phyloP scores from a whole-genome alignment of 2,113 vertebrate genomes.

The Cyanoliseus patagonus region DNA sequence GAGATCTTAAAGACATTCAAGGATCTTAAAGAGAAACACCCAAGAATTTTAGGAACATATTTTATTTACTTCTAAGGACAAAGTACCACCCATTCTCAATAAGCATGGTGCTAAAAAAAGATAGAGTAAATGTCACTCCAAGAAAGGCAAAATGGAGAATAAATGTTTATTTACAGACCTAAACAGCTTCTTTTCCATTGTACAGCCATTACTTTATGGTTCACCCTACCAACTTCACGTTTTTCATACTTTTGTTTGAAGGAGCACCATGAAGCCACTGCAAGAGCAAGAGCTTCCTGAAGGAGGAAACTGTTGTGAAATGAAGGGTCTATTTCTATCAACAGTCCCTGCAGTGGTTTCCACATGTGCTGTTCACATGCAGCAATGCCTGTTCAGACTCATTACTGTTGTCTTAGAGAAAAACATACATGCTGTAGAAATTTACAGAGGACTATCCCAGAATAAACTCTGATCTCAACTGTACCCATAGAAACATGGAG shows the following conservation, averaged over 20 bases:
- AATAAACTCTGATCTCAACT: neutral
- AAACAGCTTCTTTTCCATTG: neutral
- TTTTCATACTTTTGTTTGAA: neutral
- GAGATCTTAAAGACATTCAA: neutral
- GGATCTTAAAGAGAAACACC: neutral
- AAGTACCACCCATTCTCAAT: neutral
- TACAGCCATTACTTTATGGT: neutral
- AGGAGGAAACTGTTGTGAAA: neutral
- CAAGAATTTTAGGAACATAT: neutral
- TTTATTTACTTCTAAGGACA: neutral
- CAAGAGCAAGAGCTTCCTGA: neutral
- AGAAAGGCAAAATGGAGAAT: neutral
- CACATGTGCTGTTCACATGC: neutral
- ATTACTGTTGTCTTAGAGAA: neutral
- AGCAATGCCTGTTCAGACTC: neutral
- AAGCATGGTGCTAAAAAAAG: neutral
- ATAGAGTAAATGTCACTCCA: neutral
- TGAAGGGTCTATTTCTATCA: neutral
- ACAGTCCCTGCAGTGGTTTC: neutral
- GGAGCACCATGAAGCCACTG: neutral
- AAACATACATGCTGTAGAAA: neutral
- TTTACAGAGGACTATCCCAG: neutral
- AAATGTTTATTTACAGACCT: neutral
- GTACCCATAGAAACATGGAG: neutral
- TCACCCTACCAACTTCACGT: neutral